phyloP scores from a whole-genome alignment of 1,140 invertebrate species.

The Holotrichia oblita region DNA sequence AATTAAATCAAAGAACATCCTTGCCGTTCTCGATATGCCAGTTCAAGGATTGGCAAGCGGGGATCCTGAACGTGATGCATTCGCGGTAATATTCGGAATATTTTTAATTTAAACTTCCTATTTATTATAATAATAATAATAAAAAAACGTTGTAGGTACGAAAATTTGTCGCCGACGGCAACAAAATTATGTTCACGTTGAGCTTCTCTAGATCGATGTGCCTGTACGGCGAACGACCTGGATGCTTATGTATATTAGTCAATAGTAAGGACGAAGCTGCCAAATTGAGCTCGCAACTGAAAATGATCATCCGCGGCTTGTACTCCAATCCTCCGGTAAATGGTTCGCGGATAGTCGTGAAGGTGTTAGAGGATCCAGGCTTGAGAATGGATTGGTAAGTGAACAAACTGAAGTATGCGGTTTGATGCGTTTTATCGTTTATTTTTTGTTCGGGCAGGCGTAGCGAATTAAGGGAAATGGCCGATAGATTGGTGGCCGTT shows the following conservation, averaged over 20 bases:
- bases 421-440: background rate
- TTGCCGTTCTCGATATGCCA: conserved; percentile 94
- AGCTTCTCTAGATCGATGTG: conserved; percentile 99
- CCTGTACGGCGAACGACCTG: conserved; percentile 87
- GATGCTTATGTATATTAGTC: conserved; percentile 88
- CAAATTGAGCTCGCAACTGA: conserved; percentile 91
- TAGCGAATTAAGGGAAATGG: conserved; percentile 94
- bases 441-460: background rate
- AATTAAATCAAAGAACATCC: conserved; percentile 80
- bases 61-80: conserved; percentile 92
- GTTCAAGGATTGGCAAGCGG: conserved; percentile 99
- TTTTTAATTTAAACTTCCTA: too few species aligned
- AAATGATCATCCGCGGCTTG: conserved; percentile 94
- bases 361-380: conserved; percentile 79
- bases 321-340: conserved; percentile 98
- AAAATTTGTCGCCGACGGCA: conserved; percentile 77
- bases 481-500: conserved; percentile 95
- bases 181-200: conserved; percentile 89
- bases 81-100: conserved; percentile 70
- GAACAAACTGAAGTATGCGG: background rate
- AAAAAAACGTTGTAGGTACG: conserved; percentile 47
- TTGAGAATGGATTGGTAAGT: conserved; percentile 82
- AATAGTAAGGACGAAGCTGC: conserved; percentile 82
- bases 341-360: conserved; percentile 88
- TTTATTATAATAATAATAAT: too few species aligned